Conservation (phyloP, 1,140 invertebrate species). For the Colletes latitarsis region DNA sequence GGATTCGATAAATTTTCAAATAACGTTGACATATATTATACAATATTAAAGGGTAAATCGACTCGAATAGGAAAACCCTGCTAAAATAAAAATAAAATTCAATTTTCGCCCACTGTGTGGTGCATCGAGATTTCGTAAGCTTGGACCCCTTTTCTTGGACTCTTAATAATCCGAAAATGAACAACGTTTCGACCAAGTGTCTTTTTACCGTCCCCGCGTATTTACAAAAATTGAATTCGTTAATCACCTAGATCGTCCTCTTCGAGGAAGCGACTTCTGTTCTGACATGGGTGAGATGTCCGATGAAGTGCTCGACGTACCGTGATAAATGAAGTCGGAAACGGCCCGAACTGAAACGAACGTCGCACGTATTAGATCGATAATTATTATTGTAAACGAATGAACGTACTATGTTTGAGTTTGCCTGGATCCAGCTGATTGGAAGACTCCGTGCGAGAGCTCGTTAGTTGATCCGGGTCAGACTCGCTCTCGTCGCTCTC, state of each 20-base stretch:
- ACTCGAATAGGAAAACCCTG: too few relatives aligned
- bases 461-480: conserved; percentile 87
- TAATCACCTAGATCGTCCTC: conserved; percentile 85
- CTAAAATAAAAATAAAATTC: too few relatives aligned
- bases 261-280: conserved; percentile 87
- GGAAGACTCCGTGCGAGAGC: conserved; percentile 88
- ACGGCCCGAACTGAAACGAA: conserved; percentile 77
- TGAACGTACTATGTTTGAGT: conserved; percentile 85
- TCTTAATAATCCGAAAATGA: too few relatives aligned
- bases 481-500: conserved; percentile 89
- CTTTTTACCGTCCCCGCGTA: too few relatives aligned
- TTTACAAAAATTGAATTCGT: neutral
- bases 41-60: too few relatives aligned
- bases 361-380: neutral
- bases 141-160: too few relatives aligned
- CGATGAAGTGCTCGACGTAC: conserved; percentile 88
- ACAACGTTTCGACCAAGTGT: too few relatives aligned
- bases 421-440: conserved; percentile 87
- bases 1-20: too few relatives aligned
- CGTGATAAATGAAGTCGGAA: conserved; percentile 88
- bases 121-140: too few relatives aligned
- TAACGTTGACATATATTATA: too few relatives aligned
- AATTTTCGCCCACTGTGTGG: too few relatives aligned
- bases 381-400: neutral
- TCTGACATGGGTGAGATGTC: conserved; percentile 90